Evolutionary conservation across 2,888 invertebrate species (phyloP).

Genomic region (Caenorhabditis sp.): DNA sequence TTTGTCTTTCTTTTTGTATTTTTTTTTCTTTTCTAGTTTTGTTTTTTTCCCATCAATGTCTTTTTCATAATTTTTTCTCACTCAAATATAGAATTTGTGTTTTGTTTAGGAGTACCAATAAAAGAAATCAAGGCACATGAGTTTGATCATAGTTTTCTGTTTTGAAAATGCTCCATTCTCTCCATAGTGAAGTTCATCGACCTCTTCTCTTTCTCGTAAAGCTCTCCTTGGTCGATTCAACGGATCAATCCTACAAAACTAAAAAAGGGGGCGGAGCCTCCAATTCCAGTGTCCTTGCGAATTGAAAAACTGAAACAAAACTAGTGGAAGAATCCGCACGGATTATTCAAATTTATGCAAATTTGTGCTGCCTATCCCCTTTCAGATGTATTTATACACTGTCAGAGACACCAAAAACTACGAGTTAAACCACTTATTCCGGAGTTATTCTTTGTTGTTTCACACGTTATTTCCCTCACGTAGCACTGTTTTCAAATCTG

Average conservation of each 20-base stretch:
- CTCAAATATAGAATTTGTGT: conserved; percentile 12
- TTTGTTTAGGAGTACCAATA: conserved; percentile 20
- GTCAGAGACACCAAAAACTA: conserved; percentile 31
- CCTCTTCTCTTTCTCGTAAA: background rate
- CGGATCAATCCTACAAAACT: background rate
- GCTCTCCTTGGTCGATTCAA: background rate
- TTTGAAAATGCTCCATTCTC: too few relatives aligned
- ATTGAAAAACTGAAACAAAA: conserved; percentile 42
- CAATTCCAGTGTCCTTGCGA: conserved; percentile 20
- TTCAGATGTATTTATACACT: conserved; percentile 53
- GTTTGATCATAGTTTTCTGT: background rate
- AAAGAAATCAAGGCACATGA: conserved; percentile 10
- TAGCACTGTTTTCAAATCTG: conserved; percentile 1
- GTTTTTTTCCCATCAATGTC: background rate
- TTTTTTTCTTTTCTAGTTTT: conserved; percentile 11
- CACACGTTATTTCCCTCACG: background rate
- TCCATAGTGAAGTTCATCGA: background rate
- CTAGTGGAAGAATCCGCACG: conserved; percentile 36
- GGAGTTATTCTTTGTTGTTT: conserved; percentile 27
- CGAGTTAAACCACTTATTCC: conserved; percentile 34
- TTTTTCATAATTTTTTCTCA: conserved; percentile 5
- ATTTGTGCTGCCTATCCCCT: conserved; percentile 7
- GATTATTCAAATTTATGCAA: conserved; percentile 60
- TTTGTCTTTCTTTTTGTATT: conserved; percentile 13
- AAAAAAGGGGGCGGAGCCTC: conserved; percentile 37